phyloP scores from a whole-genome alignment of 1,140 invertebrate species.

The Drosophila triauraria region DNA sequence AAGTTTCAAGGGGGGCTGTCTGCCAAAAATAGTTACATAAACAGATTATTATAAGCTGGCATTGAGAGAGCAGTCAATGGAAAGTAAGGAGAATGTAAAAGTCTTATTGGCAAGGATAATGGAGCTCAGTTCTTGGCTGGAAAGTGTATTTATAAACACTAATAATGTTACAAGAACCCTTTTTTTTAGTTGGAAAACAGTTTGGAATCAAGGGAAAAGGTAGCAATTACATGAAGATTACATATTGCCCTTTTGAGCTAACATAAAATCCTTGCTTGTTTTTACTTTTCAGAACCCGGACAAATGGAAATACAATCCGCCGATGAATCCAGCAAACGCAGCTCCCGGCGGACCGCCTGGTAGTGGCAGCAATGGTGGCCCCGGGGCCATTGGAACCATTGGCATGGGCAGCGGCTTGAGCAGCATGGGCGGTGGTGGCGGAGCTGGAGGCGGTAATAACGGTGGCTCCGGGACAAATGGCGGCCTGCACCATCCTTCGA shows the following conservation, averaged over 20 bases:
- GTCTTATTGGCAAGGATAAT: background rate
- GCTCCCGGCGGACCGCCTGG: slow-evolving; percentile 76
- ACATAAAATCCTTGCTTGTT: slow-evolving; percentile 3
- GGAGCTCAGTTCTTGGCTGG: background rate
- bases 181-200: background rate
- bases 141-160: background rate
- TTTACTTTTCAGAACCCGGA: slow-evolving; percentile 87
- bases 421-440: slow-evolving; percentile 60
- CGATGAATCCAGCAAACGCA: slow-evolving; percentile 79
- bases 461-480: slow-evolving; percentile 71
- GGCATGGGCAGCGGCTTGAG: slow-evolving; percentile 75
- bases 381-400: slow-evolving; percentile 75
- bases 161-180: too few relatives aligned
- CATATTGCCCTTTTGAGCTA: background rate
- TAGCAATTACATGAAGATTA: background rate
- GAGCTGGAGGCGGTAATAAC: slow-evolving; percentile 46
- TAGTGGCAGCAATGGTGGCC: slow-evolving; percentile 71
- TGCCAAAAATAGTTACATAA: slow-evolving; percentile 52
- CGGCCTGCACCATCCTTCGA: slow-evolving; percentile 78
- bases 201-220: background rate
- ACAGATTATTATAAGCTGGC: slow-evolving; percentile 38
- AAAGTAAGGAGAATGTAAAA: background rate
- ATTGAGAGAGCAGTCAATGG: slow-evolving; percentile 19
- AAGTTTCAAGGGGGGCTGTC: slow-evolving; percentile 10
- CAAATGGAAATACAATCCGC: slow-evolving; percentile 88